Conservation (phyloP, 64 coral and sea anemone genomes). For the Montipora cactus region DNA sequence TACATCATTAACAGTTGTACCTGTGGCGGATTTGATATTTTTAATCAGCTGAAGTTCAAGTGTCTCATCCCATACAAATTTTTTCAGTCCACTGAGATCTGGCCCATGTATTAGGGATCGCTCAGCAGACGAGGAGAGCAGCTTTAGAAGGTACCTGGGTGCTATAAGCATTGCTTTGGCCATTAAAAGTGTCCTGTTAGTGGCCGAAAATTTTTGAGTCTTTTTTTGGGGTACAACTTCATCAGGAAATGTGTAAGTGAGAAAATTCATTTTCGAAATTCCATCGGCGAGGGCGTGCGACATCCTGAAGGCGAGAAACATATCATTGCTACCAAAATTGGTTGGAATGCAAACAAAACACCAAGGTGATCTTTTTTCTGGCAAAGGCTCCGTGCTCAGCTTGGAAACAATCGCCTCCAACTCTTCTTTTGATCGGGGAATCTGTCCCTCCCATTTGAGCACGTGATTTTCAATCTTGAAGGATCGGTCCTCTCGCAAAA, state of each 20-base stretch:
- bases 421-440: constrained; percentile 78
- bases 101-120: constrained; percentile 83
- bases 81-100: constrained; percentile 77
- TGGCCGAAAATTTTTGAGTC: constrained; percentile 66
- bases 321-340: constrained; percentile 64
- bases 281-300: constrained; percentile 88
- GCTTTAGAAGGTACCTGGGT: not conserved
- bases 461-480: constrained; percentile 90
- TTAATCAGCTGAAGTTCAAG: constrained; percentile 79
- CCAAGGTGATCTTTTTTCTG: constrained; percentile 66
- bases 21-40: constrained; percentile 51
- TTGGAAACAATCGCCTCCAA: constrained; percentile 72
- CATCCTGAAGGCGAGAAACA: constrained; percentile 52
- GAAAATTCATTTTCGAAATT: constrained; percentile 72
- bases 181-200: constrained; percentile 16
- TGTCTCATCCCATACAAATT: not conserved
- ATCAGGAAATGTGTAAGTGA: constrained; percentile 73
- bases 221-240: constrained; percentile 57
- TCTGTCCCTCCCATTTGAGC: constrained; percentile 64
- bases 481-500: constrained; percentile 78
- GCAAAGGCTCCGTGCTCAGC: constrained; percentile 61
- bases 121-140: constrained; percentile 40
- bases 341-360: constrained; percentile 80
- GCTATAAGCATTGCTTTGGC: constrained; percentile 71
- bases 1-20: constrained; percentile 92